Evolutionary conservation across 1,140 invertebrate species (phyloP), one percentile per base, ranked within the genome.

Genomic region (Galleria mellonella): DNA sequence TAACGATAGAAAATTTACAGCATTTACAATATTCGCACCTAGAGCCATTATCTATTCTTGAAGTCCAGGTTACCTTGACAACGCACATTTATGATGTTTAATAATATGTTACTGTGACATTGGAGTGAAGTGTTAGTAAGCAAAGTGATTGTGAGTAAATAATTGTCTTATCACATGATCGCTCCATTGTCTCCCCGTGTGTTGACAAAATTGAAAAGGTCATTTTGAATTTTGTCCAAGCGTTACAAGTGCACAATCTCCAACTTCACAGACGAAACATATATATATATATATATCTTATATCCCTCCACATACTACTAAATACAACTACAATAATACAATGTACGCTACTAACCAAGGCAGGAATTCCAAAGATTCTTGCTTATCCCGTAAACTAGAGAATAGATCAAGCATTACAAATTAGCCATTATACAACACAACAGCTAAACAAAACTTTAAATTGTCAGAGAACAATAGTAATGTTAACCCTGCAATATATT

Each of bases 321-420:
- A 69, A 42, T 23, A 67, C 54, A 71, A 75, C 63, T 46, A 66
- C 69, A 74, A 70, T 67, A 68, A 71, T 77, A 77, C 64, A 69
- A 57, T 66, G 59, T 74, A 68, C 64, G 67, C 66, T 91, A 92
- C 90, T 90, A 89, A 91, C 90, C 90, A 92, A 88, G 90, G 90
- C 76, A 90, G 87, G 88, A 90, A 91, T 84, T 91, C 90, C 90
- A 91, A 89, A 64, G 87, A 85, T 81, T 92, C 90, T 86, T 87
- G 87, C 87, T 91, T 91, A 88, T 91, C 90, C 89, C 90, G 89
- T 88, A 89, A 90, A 91, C 90, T 92, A 90, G 70, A 70, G 69
- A 82, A 76, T 76, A 82, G 83, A 75, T 67, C 64, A 79, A 77
- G 72, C 67, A 75, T 23, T 23, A 23, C 17, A 23, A 23, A 23